Percentiles rank a stretch among this genome's conserved stretches.
These are phyloP conservation scores for Sebastiscus tertius DNA, from an alignment of 2,797 vertebrate genomes.

Conservation along the genomic window DNA sequence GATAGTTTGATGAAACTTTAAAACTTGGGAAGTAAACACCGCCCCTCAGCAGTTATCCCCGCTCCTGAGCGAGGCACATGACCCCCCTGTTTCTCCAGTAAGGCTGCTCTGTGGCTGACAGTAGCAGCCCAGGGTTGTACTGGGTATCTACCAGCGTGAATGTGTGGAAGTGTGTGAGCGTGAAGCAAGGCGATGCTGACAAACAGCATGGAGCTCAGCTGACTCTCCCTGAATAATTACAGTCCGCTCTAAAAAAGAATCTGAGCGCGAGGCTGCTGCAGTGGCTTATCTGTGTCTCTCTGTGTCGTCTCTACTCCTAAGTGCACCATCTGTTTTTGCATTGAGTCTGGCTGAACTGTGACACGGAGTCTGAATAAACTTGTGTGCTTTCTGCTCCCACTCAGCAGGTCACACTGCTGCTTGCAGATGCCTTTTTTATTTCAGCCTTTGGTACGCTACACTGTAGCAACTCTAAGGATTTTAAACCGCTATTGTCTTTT, in stretches of 20 bases:
- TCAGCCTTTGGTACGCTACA: constrained; percentile 26
- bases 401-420: constrained; percentile 50
- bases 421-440: constrained; percentile 39
- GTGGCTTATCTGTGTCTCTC: constrained; percentile 62
- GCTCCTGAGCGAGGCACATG: background rate
- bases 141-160: constrained; percentile 25
- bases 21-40: background rate
- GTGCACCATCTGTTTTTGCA: constrained; percentile 71
- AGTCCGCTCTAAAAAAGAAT: constrained; percentile 46
- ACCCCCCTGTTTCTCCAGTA: background rate
- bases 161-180: constrained; percentile 37
- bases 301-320: constrained; percentile 58
- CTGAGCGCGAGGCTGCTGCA: constrained; percentile 36
- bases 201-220: constrained; percentile 54
- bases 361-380: constrained; percentile 52
- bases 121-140: constrained; percentile 22
- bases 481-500: constrained; percentile 45
- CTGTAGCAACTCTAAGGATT: constrained; percentile 8
- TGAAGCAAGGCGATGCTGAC: constrained; percentile 46
- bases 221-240: constrained; percentile 67
- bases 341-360: constrained; percentile 55
- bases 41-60: background rate
- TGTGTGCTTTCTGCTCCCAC: constrained; percentile 40
- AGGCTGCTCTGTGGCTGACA: constrained; percentile 21
- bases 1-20: constrained; percentile 8